Evolutionary conservation across 2,888 invertebrate species (phyloP).

Genomic region (Dryococelus australis): DNA sequence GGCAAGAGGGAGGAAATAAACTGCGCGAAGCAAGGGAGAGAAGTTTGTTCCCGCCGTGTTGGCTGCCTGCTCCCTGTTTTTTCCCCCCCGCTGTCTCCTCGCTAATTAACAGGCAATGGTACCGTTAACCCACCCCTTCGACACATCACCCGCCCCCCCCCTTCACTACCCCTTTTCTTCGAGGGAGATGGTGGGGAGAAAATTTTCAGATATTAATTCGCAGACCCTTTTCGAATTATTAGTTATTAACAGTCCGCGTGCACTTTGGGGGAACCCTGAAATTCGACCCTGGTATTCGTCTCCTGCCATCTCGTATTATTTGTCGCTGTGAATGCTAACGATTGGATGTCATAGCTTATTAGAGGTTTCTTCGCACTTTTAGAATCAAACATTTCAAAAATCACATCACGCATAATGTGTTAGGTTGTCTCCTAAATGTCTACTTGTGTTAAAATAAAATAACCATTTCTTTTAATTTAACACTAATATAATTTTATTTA

Average conservation of each 20-base stretch:
- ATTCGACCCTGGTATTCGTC: background rate
- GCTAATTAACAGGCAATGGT: conserved; percentile 2
- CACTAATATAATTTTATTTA: no score
- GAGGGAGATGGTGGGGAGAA: background rate
- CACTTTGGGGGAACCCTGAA: background rate
- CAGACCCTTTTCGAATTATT: background rate
- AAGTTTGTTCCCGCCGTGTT: background rate
- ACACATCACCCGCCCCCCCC: background rate
- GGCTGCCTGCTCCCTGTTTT: background rate
- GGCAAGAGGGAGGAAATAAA: background rate
- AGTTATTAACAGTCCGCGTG: background rate
- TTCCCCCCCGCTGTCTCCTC: background rate
- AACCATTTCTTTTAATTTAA: no score
- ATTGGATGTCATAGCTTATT: no score
- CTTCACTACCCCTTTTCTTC: background rate
- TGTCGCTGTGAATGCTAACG: no score
- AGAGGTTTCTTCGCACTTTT: no score
- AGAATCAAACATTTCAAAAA: no score
- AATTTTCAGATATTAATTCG: conserved; percentile 1
- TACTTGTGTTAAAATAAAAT: no score
- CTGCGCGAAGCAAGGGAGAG: background rate
- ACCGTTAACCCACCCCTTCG: background rate
- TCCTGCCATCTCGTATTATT: background rate
- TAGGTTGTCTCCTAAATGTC: no score
- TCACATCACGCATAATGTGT: no score